Evolutionary conservation across 2,888 invertebrate species (phyloP).

Genomic region (Thereva nobilitata): DNA sequence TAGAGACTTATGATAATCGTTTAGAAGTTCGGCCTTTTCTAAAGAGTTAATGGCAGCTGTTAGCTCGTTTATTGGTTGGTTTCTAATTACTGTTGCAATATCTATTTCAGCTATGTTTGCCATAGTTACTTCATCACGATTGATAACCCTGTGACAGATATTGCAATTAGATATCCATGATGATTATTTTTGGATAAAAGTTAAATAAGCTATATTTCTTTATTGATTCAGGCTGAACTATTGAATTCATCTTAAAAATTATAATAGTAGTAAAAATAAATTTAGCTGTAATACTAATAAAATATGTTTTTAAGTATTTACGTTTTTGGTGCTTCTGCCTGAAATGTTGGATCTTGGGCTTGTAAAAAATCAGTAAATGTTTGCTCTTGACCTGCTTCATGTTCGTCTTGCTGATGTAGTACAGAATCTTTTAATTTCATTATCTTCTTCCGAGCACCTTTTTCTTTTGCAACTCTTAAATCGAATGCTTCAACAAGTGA

Average conservation of each 20-base stretch:
- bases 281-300: no score
- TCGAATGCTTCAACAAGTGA: slow-evolving; percentile 40
- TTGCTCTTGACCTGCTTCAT: background rate
- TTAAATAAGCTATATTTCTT: background rate
- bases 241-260: no score
- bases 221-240: no score
- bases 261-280: no score
- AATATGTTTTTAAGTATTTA: background rate
- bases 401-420: background rate
- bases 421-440: slow-evolving; percentile 6
- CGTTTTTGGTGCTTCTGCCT: background rate
- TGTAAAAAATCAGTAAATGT: slow-evolving; percentile 11
- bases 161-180: background rate
- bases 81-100: slow-evolving; percentile 27
- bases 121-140: slow-evolving; percentile 37
- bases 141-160: slow-evolving; percentile 7
- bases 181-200: background rate
- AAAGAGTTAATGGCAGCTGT: slow-evolving; percentile 37
- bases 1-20: slow-evolving; percentile 38
- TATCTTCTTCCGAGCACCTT: slow-evolving; percentile 28
- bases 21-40: slow-evolving; percentile 38
- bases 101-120: slow-evolving; percentile 38
- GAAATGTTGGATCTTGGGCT: no score
- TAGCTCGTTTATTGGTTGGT: slow-evolving; percentile 35
- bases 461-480: slow-evolving; percentile 24